These are phyloP conservation scores for Polydrusus cervinus DNA, from an alignment of 2,888 invertebrate genomes.

Conservation along the genomic window DNA sequence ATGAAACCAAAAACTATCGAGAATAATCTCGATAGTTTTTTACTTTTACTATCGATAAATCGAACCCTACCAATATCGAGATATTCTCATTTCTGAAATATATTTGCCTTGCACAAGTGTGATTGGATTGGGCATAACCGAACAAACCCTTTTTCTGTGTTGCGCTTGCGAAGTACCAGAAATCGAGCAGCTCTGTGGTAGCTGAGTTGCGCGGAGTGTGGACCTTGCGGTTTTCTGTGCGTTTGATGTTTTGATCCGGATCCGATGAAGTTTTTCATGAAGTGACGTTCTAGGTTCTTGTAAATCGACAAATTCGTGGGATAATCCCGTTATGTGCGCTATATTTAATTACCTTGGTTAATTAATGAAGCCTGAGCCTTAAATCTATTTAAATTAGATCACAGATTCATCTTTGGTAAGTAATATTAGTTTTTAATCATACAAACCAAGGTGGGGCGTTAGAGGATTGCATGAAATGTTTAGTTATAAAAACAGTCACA, in stretches of 20 bases:
- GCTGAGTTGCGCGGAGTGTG: too few relatives aligned
- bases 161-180: too few relatives aligned
- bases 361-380: constrained; percentile 43
- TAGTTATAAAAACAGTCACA: constrained; percentile 28
- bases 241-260: constrained; percentile 46
- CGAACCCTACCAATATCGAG: too few relatives aligned
- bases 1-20: not conserved
- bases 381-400: constrained; percentile 40
- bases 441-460: constrained; percentile 37
- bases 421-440: constrained; percentile 23
- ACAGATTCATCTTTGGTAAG: constrained; percentile 42
- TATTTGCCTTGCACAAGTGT: not conserved
- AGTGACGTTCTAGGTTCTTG: constrained; percentile 50
- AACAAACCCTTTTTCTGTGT: too few relatives aligned
- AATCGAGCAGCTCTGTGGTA: too few relatives aligned
- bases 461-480: constrained; percentile 34
- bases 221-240: constrained; percentile 1
- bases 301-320: constrained; percentile 43
- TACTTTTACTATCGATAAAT: too few relatives aligned
- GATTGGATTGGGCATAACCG: too few relatives aligned
- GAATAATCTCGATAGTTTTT: too few relatives aligned
- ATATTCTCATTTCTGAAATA: not conserved
- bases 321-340: constrained; percentile 44
- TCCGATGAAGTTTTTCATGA: constrained; percentile 43
- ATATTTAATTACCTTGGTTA: constrained; percentile 33